Evolutionary conservation across 2,113 vertebrate genomes (phyloP).

Genomic region (Ciconia maguari): DNA sequence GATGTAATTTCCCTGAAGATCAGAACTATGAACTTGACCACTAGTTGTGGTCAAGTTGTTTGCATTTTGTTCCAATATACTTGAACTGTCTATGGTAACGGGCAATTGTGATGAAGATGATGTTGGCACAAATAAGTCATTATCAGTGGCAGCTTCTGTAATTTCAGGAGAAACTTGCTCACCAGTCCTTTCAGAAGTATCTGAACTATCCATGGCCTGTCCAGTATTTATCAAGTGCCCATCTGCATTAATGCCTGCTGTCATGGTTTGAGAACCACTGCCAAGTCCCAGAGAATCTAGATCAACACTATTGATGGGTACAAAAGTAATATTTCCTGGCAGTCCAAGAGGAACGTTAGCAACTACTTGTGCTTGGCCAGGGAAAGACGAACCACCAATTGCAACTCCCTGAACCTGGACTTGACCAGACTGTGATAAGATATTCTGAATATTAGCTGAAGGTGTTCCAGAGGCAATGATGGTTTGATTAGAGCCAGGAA

Average conservation of each 20-base stretch:
- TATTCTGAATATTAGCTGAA: slow-evolving; percentile 90
- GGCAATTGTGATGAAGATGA: slow-evolving; percentile 91
- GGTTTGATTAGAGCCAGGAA: slow-evolving; percentile 90
- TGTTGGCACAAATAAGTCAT: slow-evolving; percentile 96
- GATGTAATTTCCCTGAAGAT: slow-evolving; percentile 90
- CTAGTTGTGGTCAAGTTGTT: slow-evolving; percentile 79
- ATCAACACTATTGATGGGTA: slow-evolving; percentile 98
- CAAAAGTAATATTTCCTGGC: slow-evolving; percentile 98
- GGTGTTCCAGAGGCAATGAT: slow-evolving; percentile 86
- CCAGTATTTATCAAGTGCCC: slow-evolving; percentile 93
- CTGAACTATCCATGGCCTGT: slow-evolving; percentile 87
- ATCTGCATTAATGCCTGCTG: slow-evolving; percentile 93
- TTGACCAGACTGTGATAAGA: slow-evolving; percentile 93
- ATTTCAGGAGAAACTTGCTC: slow-evolving; percentile 90
- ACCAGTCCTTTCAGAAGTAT: slow-evolving; percentile 87
- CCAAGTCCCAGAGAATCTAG: slow-evolving; percentile 96
- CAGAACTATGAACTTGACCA: slow-evolving; percentile 85
- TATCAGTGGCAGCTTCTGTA: slow-evolving; percentile 86
- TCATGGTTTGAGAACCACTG: slow-evolving; percentile 94
- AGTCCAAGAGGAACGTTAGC: slow-evolving; percentile 96
- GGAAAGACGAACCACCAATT: slow-evolving; percentile 90
- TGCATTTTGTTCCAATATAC: slow-evolving; percentile 88
- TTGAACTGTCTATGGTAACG: slow-evolving; percentile 86
- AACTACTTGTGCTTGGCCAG: slow-evolving; percentile 96
- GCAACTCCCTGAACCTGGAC: slow-evolving; percentile 95